Conservation (phyloP, 2,797 vertebrate genomes). For the Acropternis orthonyx region DNA sequence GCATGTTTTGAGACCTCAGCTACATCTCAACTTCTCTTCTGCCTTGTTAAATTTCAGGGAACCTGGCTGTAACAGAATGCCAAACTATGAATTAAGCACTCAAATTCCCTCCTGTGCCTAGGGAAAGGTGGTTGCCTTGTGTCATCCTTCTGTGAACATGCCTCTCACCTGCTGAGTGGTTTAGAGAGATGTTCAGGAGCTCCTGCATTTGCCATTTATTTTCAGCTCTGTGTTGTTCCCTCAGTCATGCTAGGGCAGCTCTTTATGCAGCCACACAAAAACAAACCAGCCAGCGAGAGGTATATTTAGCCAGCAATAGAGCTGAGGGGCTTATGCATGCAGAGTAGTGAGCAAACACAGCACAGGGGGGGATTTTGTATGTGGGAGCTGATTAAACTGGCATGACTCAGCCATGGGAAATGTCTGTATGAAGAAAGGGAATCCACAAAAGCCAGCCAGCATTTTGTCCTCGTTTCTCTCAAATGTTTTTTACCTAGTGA, state of each 20-base stretch:
- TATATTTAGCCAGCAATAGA: not conserved
- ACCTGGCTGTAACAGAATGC: not conserved
- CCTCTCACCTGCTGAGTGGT: not conserved
- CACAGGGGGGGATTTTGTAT: not conserved
- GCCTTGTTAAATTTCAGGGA: not conserved
- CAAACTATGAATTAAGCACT: not conserved
- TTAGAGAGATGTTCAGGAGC: not conserved
- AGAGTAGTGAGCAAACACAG: not conserved
- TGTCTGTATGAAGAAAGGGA: not conserved
- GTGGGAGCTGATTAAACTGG: not conserved
- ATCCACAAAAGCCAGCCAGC: not conserved
- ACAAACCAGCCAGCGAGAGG: not conserved
- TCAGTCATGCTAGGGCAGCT: not conserved
- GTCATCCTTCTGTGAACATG: fast-evolving
- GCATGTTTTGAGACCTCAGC: not conserved
- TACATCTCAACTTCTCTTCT: not conserved
- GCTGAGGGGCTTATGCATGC: not conserved
- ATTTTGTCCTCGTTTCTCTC: not conserved
- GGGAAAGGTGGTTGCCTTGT: not conserved
- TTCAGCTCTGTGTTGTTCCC: fast-evolving
- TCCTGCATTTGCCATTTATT: not conserved
- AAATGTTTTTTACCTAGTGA: not conserved
- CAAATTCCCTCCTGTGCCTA: not conserved
- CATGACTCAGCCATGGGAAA: not conserved
- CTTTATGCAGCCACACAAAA: not conserved